Evolutionary conservation across 2,113 vertebrate species (phyloP).

Genomic region (Willisornis vidua): DNA sequence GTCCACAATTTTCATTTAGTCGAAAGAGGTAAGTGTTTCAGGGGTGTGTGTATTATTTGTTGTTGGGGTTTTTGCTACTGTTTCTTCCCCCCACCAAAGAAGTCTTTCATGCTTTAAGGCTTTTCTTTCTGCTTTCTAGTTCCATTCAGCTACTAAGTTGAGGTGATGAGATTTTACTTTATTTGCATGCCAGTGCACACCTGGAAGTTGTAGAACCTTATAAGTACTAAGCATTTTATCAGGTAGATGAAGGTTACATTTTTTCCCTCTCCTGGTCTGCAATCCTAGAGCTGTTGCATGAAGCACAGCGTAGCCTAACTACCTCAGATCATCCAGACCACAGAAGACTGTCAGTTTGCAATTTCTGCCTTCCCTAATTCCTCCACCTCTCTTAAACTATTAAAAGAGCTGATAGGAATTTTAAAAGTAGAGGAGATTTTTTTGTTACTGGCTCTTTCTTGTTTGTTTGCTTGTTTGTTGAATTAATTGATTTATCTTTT

Average conservation of each 20-base stretch:
- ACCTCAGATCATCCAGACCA: background rate
- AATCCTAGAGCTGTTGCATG: background rate
- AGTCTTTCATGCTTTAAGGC: background rate
- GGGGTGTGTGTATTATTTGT: accelerated
- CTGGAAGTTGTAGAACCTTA: background rate
- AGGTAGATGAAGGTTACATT: background rate
- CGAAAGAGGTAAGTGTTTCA: background rate
- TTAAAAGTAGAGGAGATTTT: background rate
- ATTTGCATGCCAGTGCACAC: background rate
- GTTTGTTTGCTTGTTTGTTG: background rate
- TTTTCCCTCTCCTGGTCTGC: background rate
- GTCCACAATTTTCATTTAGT: background rate
- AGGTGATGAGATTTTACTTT: background rate
- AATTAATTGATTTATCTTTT: accelerated
- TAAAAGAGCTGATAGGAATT: background rate
- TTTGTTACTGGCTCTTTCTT: background rate
- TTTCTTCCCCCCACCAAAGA: background rate
- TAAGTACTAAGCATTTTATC: background rate
- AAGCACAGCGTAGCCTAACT: background rate
- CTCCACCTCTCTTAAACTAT: background rate
- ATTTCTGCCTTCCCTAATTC: background rate
- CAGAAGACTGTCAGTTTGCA: background rate
- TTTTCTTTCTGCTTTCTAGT: background rate
- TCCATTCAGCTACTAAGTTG: background rate
- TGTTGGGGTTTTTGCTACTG: background rate